These are phyloP conservation scores for Lasioglossum calceatum DNA, from an alignment of 2,888 invertebrate genomes.

Conservation along the genomic window DNA sequence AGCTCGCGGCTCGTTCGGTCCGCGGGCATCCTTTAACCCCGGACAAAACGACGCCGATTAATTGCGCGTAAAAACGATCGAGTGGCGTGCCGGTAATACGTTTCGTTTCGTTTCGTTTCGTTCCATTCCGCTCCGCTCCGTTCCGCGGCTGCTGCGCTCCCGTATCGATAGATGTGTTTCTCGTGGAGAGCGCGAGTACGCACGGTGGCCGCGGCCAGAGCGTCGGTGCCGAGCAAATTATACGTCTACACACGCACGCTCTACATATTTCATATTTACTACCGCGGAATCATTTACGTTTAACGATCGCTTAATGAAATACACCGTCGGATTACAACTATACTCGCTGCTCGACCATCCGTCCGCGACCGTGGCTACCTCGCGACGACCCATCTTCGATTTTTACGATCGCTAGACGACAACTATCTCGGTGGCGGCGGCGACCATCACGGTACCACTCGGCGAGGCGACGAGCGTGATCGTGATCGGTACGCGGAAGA, in stretches of 20 bases:
- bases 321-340: constrained; percentile 21
- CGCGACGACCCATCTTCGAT: not conserved
- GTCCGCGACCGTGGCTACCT: constrained; percentile 32
- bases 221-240: constrained; percentile 12
- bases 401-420: constrained; percentile 16
- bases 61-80: constrained; percentile 39
- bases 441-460: not conserved
- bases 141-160: not conserved
- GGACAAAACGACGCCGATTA: constrained; percentile 30
- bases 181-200: not conserved
- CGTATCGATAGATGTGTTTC: constrained; percentile 13
- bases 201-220: not conserved
- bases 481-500: constrained; percentile 7
- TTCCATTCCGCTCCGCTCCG: not conserved
- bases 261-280: constrained; percentile 45
- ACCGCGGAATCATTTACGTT: constrained; percentile 45
- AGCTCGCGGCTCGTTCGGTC: constrained; percentile 8
- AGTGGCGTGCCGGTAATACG: constrained; percentile 26
- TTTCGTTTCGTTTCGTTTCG: constrained; percentile 19
- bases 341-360: constrained; percentile 29
- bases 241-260: constrained; percentile 26
- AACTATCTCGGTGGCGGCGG: not conserved
- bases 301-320: constrained; percentile 55
- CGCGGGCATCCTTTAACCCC: constrained; percentile 28
- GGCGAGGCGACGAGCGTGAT: not conserved